phyloP scores from a whole-genome alignment of 2,797 vertebrate species.

The Kryptopterus vitreolus region DNA sequence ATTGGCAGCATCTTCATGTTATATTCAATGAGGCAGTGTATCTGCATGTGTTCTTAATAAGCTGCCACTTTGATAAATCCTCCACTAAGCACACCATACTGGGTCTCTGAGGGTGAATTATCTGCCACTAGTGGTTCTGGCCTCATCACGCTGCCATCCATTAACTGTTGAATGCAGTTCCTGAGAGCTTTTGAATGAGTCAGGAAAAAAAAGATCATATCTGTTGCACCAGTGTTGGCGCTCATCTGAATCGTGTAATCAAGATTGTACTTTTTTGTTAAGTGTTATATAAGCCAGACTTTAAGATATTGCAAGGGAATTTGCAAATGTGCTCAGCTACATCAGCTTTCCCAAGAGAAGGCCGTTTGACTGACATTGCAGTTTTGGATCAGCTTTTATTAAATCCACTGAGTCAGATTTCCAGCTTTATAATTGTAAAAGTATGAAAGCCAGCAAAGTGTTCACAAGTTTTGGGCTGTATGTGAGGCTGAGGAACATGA shows the following conservation, averaged over 20 bases:
- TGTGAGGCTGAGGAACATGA: not conserved
- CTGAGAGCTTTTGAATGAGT: not conserved
- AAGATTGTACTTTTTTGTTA: not conserved
- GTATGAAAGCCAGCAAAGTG: not conserved
- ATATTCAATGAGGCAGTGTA: not conserved
- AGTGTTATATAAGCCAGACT: not conserved
- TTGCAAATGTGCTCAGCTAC: not conserved
- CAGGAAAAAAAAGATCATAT: slow-evolving; percentile 5
- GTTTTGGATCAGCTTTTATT: not conserved
- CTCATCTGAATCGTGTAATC: not conserved
- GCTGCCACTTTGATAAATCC: slow-evolving; percentile 36
- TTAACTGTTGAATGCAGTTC: slow-evolving; percentile 9
- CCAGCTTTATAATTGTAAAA: not conserved
- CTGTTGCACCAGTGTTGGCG: not conserved
- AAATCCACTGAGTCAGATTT: slow-evolving; percentile 1
- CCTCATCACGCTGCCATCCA: slow-evolving; percentile 14
- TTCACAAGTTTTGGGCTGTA: not conserved
- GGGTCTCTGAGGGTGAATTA: slow-evolving; percentile 28
- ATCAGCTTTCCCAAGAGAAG: not conserved
- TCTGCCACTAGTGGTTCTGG: slow-evolving; percentile 33
- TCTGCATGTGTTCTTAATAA: slow-evolving; percentile 7
- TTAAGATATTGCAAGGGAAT: not conserved
- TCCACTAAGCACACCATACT: slow-evolving; percentile 4
- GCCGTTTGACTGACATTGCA: not conserved
- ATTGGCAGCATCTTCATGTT: not conserved